Evolutionary conservation across 2,797 vertebrate species (phyloP).

Genomic region (Emys orbicularis): DNA sequence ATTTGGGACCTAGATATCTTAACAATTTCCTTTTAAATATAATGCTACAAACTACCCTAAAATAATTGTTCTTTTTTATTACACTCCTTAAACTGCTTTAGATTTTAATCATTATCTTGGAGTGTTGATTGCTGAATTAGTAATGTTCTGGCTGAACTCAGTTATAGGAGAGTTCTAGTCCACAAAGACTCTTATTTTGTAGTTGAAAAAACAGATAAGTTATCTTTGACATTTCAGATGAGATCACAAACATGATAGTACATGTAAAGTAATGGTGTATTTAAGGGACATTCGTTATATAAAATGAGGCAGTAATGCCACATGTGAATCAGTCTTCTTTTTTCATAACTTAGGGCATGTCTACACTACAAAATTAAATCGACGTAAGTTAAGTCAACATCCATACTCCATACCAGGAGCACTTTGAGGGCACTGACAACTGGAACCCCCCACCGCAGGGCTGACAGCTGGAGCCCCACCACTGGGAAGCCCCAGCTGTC

Average conservation of each 20-base stretch:
- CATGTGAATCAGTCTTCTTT: rapidly evolving
- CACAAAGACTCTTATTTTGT: not conserved
- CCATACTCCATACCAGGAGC: no score
- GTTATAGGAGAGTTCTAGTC: rapidly evolving
- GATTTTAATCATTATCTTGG: not conserved
- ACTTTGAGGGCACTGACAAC: no score
- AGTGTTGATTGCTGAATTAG: not conserved
- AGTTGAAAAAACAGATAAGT: not conserved
- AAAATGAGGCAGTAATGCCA: not conserved
- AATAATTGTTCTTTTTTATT: not conserved
- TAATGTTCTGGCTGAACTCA: not conserved
- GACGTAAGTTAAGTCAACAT: no score
- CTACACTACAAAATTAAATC: no score
- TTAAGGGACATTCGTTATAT: not conserved
- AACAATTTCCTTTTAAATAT: not conserved
- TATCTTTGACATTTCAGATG: rapidly evolving
- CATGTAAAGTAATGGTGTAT: not conserved
- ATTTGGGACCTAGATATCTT: not conserved
- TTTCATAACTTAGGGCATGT: rapidly evolving
- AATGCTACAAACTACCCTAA: not conserved
- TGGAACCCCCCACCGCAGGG: no score
- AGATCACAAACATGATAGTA: rapidly evolving
- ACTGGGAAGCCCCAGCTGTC: no score
- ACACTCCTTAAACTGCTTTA: not conserved
- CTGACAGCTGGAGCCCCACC: no score